Evolutionary conservation across 2,113 vertebrate genomes (phyloP).

Genomic region (Peromyscus leucopus): DNA sequence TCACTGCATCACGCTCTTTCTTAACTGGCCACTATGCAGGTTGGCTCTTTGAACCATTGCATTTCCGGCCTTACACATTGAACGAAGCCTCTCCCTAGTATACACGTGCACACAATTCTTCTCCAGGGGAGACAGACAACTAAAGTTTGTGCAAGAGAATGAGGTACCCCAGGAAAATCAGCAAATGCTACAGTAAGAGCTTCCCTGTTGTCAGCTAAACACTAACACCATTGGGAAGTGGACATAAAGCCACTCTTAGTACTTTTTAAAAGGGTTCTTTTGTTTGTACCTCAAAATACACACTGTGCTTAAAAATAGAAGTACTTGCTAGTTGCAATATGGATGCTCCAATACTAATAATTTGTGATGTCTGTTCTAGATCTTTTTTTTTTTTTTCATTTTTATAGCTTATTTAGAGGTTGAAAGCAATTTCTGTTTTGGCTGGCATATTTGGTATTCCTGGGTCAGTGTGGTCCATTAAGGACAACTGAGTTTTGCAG

Average conservation of each 20-base stretch:
- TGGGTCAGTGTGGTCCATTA: background rate
- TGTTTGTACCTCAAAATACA: slow-evolving; percentile 39
- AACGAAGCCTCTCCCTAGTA: background rate
- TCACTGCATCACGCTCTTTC: background rate
- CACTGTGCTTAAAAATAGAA: slow-evolving; percentile 32
- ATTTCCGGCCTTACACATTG: background rate
- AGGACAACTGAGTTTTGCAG: slow-evolving; percentile 47
- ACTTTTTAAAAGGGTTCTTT: background rate
- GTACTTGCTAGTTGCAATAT: background rate
- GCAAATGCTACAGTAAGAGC: background rate
- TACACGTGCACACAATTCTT: background rate
- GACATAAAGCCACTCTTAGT: background rate
- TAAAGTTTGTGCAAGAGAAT: background rate
- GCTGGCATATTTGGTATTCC: background rate
- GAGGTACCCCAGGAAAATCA: background rate
- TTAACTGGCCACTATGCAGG: background rate
- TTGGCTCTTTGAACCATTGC: background rate
- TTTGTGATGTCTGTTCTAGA: background rate
- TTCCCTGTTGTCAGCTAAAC: background rate
- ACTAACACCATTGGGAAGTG: background rate
- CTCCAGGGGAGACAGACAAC: background rate
- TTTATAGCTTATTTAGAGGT: slow-evolving; percentile 49
- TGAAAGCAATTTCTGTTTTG: background rate
- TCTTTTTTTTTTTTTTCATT: slow-evolving; percentile 6
- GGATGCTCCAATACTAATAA: background rate